phyloP scores from a whole-genome alignment of 2,113 vertebrate genomes.

The Tapirus terrestris region DNA sequence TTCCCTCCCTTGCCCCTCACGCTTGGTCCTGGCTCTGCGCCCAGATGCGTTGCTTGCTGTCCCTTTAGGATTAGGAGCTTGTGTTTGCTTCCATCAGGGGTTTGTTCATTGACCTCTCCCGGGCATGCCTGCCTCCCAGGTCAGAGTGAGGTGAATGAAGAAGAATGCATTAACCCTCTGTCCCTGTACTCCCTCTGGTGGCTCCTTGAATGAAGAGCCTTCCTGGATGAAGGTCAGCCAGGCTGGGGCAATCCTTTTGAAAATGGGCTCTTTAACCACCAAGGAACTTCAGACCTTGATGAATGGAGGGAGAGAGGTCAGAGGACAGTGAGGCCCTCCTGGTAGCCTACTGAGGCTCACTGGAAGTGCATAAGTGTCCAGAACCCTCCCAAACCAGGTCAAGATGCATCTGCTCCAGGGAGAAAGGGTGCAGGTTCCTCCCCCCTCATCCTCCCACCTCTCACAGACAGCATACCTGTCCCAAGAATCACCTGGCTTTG shows the following conservation, averaged over 20 bases:
- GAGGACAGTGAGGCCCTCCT: neutral
- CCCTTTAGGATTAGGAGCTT: neutral
- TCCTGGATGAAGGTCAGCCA: neutral
- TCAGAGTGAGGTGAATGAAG: neutral
- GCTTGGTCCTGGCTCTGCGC: neutral
- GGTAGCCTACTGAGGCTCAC: rapidly evolving
- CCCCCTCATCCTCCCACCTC: neutral
- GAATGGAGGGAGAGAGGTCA: neutral
- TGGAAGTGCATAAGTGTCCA: neutral
- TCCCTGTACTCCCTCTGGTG: neutral
- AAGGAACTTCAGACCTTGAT: neutral
- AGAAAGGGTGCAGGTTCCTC: neutral
- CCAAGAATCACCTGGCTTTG: neutral
- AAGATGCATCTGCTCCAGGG: neutral
- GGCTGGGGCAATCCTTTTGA: neutral
- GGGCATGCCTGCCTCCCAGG: too few relatives aligned
- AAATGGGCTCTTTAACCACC: neutral
- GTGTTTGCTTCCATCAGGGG: neutral
- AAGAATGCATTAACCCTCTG: neutral
- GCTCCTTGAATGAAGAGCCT: neutral
- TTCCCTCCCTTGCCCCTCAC: neutral
- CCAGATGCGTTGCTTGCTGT: neutral
- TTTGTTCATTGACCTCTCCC: neutral
- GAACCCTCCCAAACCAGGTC: neutral
- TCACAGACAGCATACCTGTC: neutral